Evolutionary conservation across 2,888 invertebrate genomes (phyloP).

Genomic region (Amphimallon solstitiale): DNA sequence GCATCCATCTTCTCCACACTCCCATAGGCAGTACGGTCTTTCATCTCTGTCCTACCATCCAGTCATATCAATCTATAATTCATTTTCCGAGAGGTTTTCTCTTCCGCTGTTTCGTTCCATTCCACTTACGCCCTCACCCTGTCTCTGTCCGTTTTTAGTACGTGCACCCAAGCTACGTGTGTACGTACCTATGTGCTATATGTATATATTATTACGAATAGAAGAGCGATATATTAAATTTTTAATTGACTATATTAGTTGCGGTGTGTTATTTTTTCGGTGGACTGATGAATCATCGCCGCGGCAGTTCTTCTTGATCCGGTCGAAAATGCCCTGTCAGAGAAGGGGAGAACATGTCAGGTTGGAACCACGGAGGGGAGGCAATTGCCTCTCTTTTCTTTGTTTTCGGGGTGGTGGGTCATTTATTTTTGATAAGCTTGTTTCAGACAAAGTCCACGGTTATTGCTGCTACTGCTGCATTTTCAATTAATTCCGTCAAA

Average conservation of each 20-base stretch:
- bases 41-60: constrained; percentile 46
- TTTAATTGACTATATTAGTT: constrained; percentile 51
- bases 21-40: constrained; percentile 16
- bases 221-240: constrained; percentile 53
- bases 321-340: not conserved
- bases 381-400: constrained; percentile 10
- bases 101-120: constrained; percentile 2
- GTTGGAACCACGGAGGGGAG: not conserved
- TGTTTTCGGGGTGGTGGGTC: constrained; percentile 16
- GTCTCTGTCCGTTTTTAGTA: constrained; percentile 8
- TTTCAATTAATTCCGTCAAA: constrained; percentile 21
- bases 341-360: not conserved
- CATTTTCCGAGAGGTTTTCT: constrained; percentile 53
- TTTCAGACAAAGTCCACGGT: constrained; percentile 10
- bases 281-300: constrained; percentile 1
- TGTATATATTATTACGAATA: constrained; percentile 55
- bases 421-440: constrained; percentile 32
- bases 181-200: constrained; percentile 23
- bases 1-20: constrained; percentile 46
- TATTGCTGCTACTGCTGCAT: not conserved
- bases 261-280: constrained; percentile 1
- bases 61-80: constrained; percentile 58
- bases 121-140: constrained; percentile 11
- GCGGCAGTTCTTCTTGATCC: constrained; percentile 17
- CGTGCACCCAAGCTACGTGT: not conserved